Conservation (phyloP, 2,113 vertebrate species). For the Mustelus asterias region DNA sequence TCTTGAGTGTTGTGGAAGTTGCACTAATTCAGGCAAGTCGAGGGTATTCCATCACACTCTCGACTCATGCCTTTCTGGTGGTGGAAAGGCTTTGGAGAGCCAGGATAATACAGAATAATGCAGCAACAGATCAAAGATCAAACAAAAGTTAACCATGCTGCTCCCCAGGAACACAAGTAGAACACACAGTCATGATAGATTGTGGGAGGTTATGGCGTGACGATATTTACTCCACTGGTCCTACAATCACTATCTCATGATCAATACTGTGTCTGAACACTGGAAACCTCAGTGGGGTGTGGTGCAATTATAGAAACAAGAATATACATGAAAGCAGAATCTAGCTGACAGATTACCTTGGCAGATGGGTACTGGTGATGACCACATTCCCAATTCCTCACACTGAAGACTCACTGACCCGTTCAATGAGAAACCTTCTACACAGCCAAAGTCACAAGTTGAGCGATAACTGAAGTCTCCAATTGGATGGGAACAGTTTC, state of each 20-base stretch:
- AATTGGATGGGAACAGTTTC: constrained; percentile 51
- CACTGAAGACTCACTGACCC: constrained; percentile 51
- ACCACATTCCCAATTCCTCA: constrained; percentile 54
- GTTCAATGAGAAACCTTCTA: constrained; percentile 57
- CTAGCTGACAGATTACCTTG: constrained; percentile 53
- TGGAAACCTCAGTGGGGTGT: neutral
- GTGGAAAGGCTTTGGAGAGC: neutral
- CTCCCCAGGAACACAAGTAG: neutral
- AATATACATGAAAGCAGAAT: neutral
- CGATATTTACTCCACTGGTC: no score
- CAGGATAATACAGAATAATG: neutral
- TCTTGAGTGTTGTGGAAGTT: neutral
- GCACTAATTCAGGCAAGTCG: neutral
- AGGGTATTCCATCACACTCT: neutral
- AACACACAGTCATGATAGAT: no score
- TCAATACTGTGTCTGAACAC: neutral
- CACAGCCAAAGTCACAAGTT: constrained; percentile 59
- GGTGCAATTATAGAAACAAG: neutral
- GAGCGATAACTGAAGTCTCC: constrained; percentile 55
- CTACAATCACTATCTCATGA: neutral
- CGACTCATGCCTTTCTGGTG: neutral
- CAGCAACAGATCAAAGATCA: neutral
- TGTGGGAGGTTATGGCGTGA: no score
- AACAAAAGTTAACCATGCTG: neutral
- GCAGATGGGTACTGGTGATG: constrained; percentile 57